Percentiles rank a stretch among this genome's conserved stretches.
These are phyloP conservation scores for Calephelis perditalis DNA, from an alignment of 2,888 invertebrate species.

Conservation along the genomic window DNA sequence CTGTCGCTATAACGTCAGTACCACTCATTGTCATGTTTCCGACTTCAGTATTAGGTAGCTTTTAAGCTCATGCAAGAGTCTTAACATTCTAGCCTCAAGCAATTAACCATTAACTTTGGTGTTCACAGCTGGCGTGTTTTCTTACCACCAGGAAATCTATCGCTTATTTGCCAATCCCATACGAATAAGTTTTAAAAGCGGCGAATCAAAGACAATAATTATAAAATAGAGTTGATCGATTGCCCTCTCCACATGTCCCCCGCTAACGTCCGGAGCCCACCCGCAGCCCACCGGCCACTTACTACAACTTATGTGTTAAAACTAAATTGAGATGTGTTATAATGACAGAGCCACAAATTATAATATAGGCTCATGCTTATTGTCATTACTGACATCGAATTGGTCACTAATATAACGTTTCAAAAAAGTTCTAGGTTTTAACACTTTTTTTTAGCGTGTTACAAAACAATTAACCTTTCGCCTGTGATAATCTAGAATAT, in stretches of 20 bases:
- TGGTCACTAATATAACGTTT: conserved; percentile 6
- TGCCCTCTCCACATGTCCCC: conserved; percentile 20
- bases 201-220: conserved; percentile 7
- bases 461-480: no score
- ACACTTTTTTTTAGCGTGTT: no score
- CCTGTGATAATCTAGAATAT: no score
- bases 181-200: not conserved
- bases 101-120: no score
- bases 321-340: conserved; percentile 74
- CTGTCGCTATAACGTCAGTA: no score
- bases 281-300: conserved; percentile 53
- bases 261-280: conserved; percentile 47
- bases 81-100: no score
- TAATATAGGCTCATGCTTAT: conserved; percentile 37
- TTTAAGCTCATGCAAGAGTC: no score
- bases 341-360: conserved; percentile 65
- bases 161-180: no score
- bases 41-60: no score
- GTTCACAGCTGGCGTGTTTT: no score
- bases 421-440: not conserved
- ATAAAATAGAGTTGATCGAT: conserved; percentile 9
- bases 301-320: conserved; percentile 66
- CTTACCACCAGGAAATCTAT: no score
- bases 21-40: no score
- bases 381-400: conserved; percentile 20